phyloP scores from a whole-genome alignment of 2,113 vertebrate genomes.

The Hemiprocne comata region DNA sequence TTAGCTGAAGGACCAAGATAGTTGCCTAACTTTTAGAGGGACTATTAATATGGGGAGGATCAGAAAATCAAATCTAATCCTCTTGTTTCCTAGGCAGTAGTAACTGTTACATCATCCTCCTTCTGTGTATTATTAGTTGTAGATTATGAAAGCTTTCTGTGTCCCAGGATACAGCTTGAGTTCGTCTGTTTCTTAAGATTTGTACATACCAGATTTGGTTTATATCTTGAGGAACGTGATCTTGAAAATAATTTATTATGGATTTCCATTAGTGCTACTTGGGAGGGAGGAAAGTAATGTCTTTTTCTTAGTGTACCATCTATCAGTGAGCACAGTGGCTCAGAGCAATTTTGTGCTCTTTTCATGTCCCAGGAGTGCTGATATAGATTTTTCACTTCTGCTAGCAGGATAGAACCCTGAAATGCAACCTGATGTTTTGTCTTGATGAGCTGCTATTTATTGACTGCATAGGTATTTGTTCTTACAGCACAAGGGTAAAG shows the following conservation, averaged over 20 bases:
- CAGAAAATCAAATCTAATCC: background rate
- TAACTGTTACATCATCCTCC: background rate
- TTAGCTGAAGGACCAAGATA: background rate
- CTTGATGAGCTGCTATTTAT: constrained; percentile 41
- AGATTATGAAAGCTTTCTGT: background rate
- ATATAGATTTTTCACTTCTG: constrained; percentile 69
- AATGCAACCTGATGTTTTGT: constrained; percentile 39
- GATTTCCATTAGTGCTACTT: constrained; percentile 32
- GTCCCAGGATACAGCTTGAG: background rate
- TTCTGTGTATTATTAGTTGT: background rate
- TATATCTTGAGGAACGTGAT: background rate
- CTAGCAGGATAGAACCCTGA: constrained; percentile 25
- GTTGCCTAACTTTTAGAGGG: background rate
- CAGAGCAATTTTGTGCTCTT: constrained; percentile 72
- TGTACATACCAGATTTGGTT: background rate
- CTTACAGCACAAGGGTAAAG: background rate
- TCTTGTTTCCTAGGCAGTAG: background rate
- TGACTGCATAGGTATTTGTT: constrained; percentile 42
- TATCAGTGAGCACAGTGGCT: constrained; percentile 65
- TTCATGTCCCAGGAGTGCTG: constrained; percentile 10
- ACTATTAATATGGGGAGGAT: background rate
- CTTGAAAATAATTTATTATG: background rate
- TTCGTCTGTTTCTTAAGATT: background rate
- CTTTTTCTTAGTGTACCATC: constrained; percentile 54
- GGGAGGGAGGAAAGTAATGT: constrained; percentile 18